Conservation (phyloP, 1,140 invertebrate genomes). For the Temnothorax nylanderi region DNA sequence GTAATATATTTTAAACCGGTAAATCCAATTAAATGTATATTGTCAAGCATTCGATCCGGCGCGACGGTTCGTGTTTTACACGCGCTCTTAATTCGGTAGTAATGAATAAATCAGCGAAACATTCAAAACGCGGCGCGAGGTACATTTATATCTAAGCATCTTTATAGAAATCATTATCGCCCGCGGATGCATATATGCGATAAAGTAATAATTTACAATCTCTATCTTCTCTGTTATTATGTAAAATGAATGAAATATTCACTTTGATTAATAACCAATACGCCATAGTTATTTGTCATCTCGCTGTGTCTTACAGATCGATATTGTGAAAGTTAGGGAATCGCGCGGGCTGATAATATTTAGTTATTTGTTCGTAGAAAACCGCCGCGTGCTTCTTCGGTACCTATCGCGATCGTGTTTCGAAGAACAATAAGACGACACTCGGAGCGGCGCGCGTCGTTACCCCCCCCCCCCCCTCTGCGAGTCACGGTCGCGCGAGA, state of each 20-base stretch:
- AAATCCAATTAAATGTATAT: background rate
- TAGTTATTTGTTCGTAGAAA: too few relatives aligned
- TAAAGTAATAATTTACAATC: background rate
- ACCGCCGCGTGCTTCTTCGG: too few relatives aligned
- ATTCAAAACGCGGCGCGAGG: background rate
- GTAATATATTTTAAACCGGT: background rate
- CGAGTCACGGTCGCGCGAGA: too few relatives aligned
- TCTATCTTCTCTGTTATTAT: background rate
- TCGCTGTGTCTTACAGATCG: too few relatives aligned
- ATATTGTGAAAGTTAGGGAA: too few relatives aligned
- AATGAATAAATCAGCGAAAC: background rate
- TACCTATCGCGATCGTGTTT: too few relatives aligned
- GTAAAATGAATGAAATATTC: background rate
- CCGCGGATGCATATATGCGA: background rate
- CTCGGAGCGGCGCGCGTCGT: too few relatives aligned
- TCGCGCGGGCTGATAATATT: too few relatives aligned
- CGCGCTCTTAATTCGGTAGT: background rate
- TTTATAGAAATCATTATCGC: background rate
- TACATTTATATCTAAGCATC: background rate
- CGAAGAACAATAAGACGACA: too few relatives aligned
- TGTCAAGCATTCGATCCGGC: background rate
- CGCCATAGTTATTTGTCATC: too few relatives aligned
- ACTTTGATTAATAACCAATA: background rate
- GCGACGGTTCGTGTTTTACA: background rate
- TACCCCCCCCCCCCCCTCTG: background rate